These are phyloP conservation scores for Artibeus jamaicensis DNA, from an alignment of 2,797 vertebrate genomes.

Conservation along the genomic window DNA sequence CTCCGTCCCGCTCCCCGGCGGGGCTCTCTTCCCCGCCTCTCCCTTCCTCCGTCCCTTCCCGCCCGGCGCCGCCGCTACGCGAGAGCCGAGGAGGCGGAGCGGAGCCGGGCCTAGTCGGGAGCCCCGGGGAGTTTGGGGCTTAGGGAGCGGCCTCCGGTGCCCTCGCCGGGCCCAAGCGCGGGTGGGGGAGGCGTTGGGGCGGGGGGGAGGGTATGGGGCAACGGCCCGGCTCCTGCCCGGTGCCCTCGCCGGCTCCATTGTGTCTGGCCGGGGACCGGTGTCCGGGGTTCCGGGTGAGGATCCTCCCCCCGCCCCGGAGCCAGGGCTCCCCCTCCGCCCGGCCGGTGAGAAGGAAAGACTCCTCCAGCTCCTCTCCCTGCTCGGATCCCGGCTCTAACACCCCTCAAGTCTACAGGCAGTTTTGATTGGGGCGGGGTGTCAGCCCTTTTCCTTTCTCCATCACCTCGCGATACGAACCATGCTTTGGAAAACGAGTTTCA, in stretches of 20 bases:
- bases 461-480: neutral
- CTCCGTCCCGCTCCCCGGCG: neutral
- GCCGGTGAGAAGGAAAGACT: neutral
- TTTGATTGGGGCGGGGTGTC: conserved; percentile 8
- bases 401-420: neutral
- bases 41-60: conserved; percentile 47
- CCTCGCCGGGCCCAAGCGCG: neutral
- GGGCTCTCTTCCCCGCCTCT: neutral
- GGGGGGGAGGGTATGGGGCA: conserved; percentile 26
- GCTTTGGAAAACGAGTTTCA: neutral
- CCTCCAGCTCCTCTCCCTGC: neutral
- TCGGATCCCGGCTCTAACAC: neutral
- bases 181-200: conserved; percentile 12
- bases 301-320: neutral
- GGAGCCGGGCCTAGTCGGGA: conserved; percentile 70
- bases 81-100: conserved; percentile 73
- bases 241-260: conserved; percentile 43
- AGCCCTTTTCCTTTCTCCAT: neutral
- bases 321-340: conserved; percentile 43
- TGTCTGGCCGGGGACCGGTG: conserved; percentile 65
- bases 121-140: conserved; percentile 30
- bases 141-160: neutral
- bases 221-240: conserved; percentile 48
- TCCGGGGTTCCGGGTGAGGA: conserved; percentile 41
- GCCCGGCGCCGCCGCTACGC: conserved; percentile 70